Percentiles rank a stretch among this genome's conserved stretches.
phyloP scores from a whole-genome alignment of 2,888 invertebrate species.

The Cosmopolites sordidus region DNA sequence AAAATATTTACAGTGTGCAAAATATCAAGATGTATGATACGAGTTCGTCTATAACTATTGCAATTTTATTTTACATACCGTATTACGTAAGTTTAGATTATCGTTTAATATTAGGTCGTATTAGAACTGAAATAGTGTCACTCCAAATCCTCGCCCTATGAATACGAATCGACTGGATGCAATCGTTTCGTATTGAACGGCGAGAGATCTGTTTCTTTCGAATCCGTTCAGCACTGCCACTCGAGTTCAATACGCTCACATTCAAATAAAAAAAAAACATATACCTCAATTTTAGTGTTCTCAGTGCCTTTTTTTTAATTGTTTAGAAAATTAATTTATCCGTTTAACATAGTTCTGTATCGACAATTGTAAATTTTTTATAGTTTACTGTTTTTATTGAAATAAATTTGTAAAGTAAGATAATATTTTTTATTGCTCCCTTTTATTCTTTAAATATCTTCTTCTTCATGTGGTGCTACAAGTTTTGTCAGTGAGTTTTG shows the following conservation, averaged over 20 bases:
- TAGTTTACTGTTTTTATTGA: slow-evolving; percentile 1
- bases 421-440: not conserved
- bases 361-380: not conserved
- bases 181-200: not conserved
- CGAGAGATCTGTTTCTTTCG: not conserved
- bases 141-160: not conserved
- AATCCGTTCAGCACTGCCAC: slow-evolving; percentile 1
- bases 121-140: not conserved
- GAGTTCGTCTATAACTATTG: not conserved
- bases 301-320: not conserved
- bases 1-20: not conserved
- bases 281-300: slow-evolving; percentile 1
- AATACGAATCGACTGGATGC: too few relatives aligned
- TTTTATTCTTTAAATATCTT: not conserved
- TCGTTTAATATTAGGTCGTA: not conserved
- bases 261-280: not conserved
- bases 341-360: not conserved
- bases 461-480: too few relatives aligned
- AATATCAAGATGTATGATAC: not conserved
- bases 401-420: not conserved
- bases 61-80: not conserved
- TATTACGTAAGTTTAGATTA: not conserved
- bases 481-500: too few relatives aligned
- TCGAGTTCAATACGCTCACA: not conserved
- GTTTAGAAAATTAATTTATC: not conserved